Evolutionary conservation across 2,888 invertebrate species (phyloP), one percentile per base, ranked within the genome.

Genomic region (Crocallis elinguaria): DNA sequence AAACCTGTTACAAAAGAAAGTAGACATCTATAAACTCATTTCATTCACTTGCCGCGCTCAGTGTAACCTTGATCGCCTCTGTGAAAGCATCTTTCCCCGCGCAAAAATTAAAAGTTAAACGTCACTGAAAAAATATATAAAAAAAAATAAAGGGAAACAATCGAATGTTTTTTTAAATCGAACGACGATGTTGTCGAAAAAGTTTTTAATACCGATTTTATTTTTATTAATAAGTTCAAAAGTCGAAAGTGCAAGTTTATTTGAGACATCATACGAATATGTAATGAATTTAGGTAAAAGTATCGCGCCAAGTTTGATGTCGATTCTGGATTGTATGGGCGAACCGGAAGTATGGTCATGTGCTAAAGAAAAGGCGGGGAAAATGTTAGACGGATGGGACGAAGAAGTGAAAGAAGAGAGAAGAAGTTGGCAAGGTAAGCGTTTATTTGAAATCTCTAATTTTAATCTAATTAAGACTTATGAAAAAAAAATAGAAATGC

Each of bases 301-400:
- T 70, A 66, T 89, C 30, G 88, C 88, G 23, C 93, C 93, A 1
- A 92, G 90, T 75, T 87, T 93, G 39, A 76, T 93, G 79, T 86
- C 92, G 2, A 71, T 93, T 42, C 73, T 92, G 48, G 85, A 93
- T 57, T 94, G 94, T 74, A 84, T 93, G 25, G 80, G 86, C 0
- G 82, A 88, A 7, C 75, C 84, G 0, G 84, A 93, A 25, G 86
- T 91, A 6, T 93, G 93, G 93, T 71, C 72, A 6, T 94, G 94
- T 83, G 92, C 93, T 2, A 86, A 86, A 27, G 85, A 92, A 54
- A 92, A 92, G 60, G 92, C 93, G 2, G 92, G 89, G 32, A 91
- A 89, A 42, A 79, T 93, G 33, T 75, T 94, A 63, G 88, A 89
- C 49, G 66, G 67, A 0, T 92, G 86, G 86, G 80, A 82, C 1